These are phyloP conservation scores for Hirtodrosophila alboralis DNA, from an alignment of 2,888 invertebrate genomes.

Conservation along the genomic window DNA sequence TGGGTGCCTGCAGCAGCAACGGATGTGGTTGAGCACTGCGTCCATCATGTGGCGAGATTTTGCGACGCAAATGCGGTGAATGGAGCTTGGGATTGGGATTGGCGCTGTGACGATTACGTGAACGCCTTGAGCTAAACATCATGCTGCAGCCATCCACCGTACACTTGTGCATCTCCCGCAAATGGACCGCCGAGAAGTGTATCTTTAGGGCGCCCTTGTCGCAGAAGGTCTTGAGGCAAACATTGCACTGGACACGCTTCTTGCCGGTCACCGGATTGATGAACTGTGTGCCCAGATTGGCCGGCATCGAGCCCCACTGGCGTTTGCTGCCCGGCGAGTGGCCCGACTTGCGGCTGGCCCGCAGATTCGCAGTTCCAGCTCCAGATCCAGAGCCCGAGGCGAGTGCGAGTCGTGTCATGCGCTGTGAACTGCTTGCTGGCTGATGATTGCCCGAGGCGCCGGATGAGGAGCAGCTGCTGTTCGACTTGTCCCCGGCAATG, in stretches of 20 bases:
- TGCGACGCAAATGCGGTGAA: conserved; percentile 95
- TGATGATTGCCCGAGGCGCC: conserved; percentile 36
- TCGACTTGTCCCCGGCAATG: conserved; percentile 39
- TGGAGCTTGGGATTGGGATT: conserved; percentile 99
- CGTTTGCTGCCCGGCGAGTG: conserved; percentile 87
- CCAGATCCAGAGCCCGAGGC: conserved; percentile 15
- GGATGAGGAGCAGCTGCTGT: conserved; percentile 49
- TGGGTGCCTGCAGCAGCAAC: conserved; percentile 89
- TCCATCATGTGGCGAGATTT: conserved; percentile 97
- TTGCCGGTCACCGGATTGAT: conserved; percentile 97
- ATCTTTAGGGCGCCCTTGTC: conserved; percentile 99
- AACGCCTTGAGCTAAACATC: conserved; percentile 99
- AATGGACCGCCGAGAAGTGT: conserved; percentile 99
- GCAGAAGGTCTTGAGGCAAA: conserved; percentile 99
- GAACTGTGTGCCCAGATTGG: conserved; percentile 94
- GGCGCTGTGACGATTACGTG: conserved; percentile 97
- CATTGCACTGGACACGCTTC: conserved; percentile 98
- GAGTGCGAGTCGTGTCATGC: conserved; percentile 64
- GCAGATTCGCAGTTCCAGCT: conserved; percentile 52
- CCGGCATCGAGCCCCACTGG: conserved; percentile 91
- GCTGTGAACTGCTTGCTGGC: conserved; percentile 50
- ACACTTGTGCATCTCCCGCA: conserved; percentile 99
- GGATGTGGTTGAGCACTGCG: conserved; percentile 94
- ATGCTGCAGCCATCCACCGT: conserved; percentile 99
- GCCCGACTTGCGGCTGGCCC: conserved; percentile 77